These are phyloP conservation scores for Ceratitis capitata DNA, from an alignment of 1,140 invertebrate species.

Conservation along the genomic window DNA sequence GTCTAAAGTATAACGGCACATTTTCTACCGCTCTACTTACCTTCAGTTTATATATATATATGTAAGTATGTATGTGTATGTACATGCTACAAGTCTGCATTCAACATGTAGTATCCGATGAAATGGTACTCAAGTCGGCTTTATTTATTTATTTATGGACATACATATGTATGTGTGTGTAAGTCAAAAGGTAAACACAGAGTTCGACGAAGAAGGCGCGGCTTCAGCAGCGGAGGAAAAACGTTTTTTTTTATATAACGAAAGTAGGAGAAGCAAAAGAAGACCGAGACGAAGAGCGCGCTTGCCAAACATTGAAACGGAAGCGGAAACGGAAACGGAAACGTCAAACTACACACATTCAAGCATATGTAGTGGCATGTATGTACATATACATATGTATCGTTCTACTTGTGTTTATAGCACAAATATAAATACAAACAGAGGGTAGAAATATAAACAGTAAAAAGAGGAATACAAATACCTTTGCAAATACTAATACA, in stretches of 20 bases:
- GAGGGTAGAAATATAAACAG: constrained; percentile 21
- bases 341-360: too few species aligned
- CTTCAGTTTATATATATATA: neutral
- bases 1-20: neutral
- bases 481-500: neutral
- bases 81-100: neutral
- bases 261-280: neutral
- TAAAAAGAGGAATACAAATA: constrained; percentile 12
- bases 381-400: neutral
- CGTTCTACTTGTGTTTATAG: neutral
- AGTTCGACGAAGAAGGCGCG: neutral
- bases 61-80: neutral
- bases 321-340: too few species aligned
- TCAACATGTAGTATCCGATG: neutral
- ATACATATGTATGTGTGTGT: too few species aligned
- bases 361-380: neutral
- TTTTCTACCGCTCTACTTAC: neutral
- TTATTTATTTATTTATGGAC: too few species aligned
- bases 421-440: constrained; percentile 4
- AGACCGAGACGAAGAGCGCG: neutral
- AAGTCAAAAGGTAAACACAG: neutral
- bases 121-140: constrained; percentile 14
- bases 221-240: neutral
- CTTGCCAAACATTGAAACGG: neutral
- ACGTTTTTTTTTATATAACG: too few species aligned